Percentiles rank a stretch among this genome's conserved stretches.
Conservation (phyloP, 2,888 invertebrate species). For the Hipparchia sbordonii region DNA sequence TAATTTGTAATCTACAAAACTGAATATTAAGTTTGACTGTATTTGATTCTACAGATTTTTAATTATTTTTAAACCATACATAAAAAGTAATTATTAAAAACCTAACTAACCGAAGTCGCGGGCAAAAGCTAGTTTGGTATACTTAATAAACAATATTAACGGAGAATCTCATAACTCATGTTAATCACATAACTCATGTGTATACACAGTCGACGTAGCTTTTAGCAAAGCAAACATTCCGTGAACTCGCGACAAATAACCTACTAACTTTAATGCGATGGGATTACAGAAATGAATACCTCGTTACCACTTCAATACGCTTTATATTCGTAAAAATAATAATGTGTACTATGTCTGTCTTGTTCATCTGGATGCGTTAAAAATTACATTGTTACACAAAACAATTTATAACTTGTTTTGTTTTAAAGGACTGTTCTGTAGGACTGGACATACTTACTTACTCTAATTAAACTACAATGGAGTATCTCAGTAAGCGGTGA, state of each 20-base stretch:
- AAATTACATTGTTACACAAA: too few species aligned
- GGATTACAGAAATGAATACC: constrained; percentile 24
- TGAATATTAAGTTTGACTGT: too few species aligned
- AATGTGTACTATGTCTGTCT: not conserved
- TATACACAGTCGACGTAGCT: constrained; percentile 49
- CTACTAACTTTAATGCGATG: constrained; percentile 42
- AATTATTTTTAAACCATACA: too few species aligned
- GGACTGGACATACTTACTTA: too few species aligned
- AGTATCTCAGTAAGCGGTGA: too few species aligned
- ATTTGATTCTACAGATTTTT: too few species aligned
- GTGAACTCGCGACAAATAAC: constrained; percentile 42
- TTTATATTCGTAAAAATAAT: not conserved
- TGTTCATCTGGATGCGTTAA: too few species aligned
- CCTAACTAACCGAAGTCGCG: not conserved
- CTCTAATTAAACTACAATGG: too few species aligned
- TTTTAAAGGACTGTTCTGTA: too few species aligned
- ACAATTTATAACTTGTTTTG: too few species aligned
- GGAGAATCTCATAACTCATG: constrained; percentile 38
- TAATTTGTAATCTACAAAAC: too few species aligned
- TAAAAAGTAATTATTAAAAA: too few species aligned
- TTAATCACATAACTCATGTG: constrained; percentile 58
- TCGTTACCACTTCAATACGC: not conserved
- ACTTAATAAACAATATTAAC: constrained; percentile 35
- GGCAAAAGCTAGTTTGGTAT: constrained; percentile 26
- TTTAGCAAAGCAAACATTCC: constrained; percentile 60